phyloP scores from a whole-genome alignment of 2,888 invertebrate genomes.

The Terebella lapidaria region DNA sequence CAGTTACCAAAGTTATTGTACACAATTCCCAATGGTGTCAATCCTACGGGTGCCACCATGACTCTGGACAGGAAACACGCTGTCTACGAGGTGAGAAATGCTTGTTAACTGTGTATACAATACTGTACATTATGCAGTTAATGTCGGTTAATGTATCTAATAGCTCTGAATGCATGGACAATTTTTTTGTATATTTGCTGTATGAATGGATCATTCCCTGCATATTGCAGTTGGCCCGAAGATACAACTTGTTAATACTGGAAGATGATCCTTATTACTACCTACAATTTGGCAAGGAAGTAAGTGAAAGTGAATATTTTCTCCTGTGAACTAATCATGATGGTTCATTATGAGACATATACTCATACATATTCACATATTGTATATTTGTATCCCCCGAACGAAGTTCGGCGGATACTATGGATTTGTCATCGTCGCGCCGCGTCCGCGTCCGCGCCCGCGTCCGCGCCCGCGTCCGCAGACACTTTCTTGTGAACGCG shows the following conservation, averaged over 20 bases:
- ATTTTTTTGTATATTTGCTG: not conserved
- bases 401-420: too few relatives aligned
- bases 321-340: not conserved
- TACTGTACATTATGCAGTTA: too few relatives aligned
- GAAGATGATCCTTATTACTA: conserved; percentile 82
- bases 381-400: too few relatives aligned
- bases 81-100: conserved; percentile 60
- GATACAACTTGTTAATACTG: conserved; percentile 71
- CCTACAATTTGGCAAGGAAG: conserved; percentile 63
- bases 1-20: conserved; percentile 70
- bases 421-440: too few relatives aligned
- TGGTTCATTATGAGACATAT: too few relatives aligned
- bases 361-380: too few relatives aligned
- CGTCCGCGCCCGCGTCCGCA: too few relatives aligned
- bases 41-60: conserved; percentile 71
- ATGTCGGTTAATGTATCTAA: too few relatives aligned
- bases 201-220: not conserved
- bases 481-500: too few relatives aligned
- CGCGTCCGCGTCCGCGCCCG: too few relatives aligned
- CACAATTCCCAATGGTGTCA: conserved; percentile 71
- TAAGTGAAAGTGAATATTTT: conserved; percentile 18
- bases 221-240: conserved; percentile 61
- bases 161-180: too few relatives aligned
- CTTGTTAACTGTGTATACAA: too few relatives aligned
- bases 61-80: conserved; percentile 63